Evolutionary conservation across 1,140 invertebrate genomes (phyloP).

Genomic region (Penaeus chinensis): DNA sequence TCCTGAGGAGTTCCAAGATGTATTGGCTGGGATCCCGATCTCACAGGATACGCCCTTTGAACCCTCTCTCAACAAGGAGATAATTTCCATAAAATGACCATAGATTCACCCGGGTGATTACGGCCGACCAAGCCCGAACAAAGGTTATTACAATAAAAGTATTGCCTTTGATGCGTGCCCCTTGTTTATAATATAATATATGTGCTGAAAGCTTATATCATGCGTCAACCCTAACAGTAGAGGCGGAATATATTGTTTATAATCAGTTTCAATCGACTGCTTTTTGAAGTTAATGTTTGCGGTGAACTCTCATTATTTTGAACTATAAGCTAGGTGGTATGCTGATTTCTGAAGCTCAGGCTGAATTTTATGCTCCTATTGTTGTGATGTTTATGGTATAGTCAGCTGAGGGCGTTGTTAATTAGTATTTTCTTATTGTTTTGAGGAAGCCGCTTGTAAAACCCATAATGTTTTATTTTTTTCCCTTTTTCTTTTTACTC

Average conservation of each 20-base stretch:
- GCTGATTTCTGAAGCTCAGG: slow-evolving; percentile 31
- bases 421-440: no score
- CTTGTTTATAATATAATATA: slow-evolving; percentile 57
- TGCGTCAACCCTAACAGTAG: slow-evolving; percentile 49
- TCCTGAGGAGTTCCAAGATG: slow-evolving; percentile 49
- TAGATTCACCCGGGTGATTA: slow-evolving; percentile 58
- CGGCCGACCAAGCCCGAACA: slow-evolving; percentile 44
- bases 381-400: no score
- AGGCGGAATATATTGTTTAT: slow-evolving; percentile 54
- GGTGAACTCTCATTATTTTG: slow-evolving; percentile 30
- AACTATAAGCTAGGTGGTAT: slow-evolving; percentile 17
- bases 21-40: slow-evolving; percentile 32
- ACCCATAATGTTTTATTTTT: no score
- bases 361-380: no score
- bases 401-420: no score
- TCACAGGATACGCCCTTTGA: slow-evolving; percentile 44
- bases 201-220: slow-evolving; percentile 54
- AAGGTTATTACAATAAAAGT: slow-evolving; percentile 59
- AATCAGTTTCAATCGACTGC: slow-evolving; percentile 53
- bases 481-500: no score
- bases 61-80: slow-evolving; percentile 49
- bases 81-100: slow-evolving; percentile 62
- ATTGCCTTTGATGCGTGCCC: slow-evolving; percentile 45
- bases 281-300: slow-evolving; percentile 41
- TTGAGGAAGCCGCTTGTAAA: no score